Base-by-base conservation (phyloP, 2,797 vertebrate species). In the Propithecus deckenii region DNA sequence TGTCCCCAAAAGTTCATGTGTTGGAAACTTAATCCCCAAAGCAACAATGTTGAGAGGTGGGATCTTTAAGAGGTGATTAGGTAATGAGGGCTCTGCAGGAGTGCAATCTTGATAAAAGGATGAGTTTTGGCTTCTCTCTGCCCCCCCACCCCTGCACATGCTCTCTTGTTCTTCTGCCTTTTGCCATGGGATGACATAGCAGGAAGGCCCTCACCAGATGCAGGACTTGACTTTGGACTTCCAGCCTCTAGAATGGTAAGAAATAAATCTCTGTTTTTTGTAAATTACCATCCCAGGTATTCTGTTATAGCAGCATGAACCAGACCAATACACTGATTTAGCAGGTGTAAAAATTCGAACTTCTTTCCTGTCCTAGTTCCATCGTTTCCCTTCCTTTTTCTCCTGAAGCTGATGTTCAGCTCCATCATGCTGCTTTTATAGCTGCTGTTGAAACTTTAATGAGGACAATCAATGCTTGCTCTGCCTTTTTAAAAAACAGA, bases 371-470 rank as follows among this genome's bases (percentile, higher is more conserved):
- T 81, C 0, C 52, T 1, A 23, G 11, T 93, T 52, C 86, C 48
- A 96, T 96, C 65, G 52, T 57, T 94, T 95, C 5, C 52, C 69
- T 91, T 52, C 20, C 61, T 93, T 25, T 97, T 95, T 88, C 94
- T 78, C 57, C 61, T 86, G 72, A 74, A 96, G 61, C 7, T 92
- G 2, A 50, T 95, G 63, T 43, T 97, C 86, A 67, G 4, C 61
- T 97, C 2, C 63, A 71, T 96, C 69, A 85, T 48, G 59, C 23
- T 96, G 41, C 14, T 95, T 97, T 98, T 79, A 96, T 41, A 97
- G 91, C 32, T 78, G 79, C 79, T 91, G 78, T 96, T 95, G 57
- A 98, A 96, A 97, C 46, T 95, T 98, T 92, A 97, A 95, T 80
- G 93, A 97, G 97, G 96, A 91, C 17, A 87, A 97, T 98, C 80